phyloP scores from a whole-genome alignment of 2,113 vertebrate species.

The Atlantisia rogersi region DNA sequence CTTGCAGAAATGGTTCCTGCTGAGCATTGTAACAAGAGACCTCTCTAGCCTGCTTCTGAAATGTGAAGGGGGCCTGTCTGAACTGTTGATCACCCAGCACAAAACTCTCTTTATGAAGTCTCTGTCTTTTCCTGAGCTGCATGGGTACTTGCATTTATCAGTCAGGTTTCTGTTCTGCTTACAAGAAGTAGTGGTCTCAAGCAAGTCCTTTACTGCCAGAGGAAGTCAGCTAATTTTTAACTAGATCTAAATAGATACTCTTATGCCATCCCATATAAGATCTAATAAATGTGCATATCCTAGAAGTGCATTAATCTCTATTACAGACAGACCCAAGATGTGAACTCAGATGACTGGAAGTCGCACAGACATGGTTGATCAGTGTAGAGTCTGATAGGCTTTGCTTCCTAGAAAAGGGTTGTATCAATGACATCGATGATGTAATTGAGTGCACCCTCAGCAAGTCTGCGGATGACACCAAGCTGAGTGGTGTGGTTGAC shows the following conservation, averaged over 20 bases:
- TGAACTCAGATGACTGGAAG: not conserved
- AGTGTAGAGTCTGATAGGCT: not conserved
- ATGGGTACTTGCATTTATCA: not conserved
- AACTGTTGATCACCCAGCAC: rapidly evolving
- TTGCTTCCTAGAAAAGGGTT: not conserved
- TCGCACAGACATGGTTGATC: not conserved
- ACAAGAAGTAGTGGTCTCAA: not conserved
- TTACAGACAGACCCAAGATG: not conserved
- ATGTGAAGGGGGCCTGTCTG: rapidly evolving
- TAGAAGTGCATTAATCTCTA: not conserved
- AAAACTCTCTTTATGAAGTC: not conserved
- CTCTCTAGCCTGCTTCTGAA: not conserved
- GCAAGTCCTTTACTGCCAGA: not conserved
- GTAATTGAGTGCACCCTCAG: no score
- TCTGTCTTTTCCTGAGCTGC: not conserved
- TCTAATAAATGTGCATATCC: not conserved
- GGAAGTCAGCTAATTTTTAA: not conserved
- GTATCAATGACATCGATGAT: not conserved
- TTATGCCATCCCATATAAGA: rapidly evolving
- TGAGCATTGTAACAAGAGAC: not conserved
- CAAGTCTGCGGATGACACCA: no score
- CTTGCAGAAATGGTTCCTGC: not conserved
- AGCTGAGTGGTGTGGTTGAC: no score
- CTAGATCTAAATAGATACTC: not conserved
- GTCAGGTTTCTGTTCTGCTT: not conserved